phyloP scores from a whole-genome alignment of 2,888 invertebrate species.

The Chloroclysta siterata region DNA sequence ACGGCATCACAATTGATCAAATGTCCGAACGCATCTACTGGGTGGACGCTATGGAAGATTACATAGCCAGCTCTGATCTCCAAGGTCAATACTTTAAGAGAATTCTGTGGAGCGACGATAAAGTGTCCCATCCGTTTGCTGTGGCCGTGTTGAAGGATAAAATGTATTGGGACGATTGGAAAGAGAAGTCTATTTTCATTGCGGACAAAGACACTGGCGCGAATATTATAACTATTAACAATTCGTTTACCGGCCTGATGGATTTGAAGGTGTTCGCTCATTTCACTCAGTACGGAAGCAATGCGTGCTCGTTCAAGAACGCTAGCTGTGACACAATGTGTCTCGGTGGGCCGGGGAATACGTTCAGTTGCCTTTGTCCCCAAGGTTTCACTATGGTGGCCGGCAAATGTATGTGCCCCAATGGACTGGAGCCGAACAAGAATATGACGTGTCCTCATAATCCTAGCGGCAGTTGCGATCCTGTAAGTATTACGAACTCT shows the following conservation, averaged over 20 bases:
- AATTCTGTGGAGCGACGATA: slow-evolving; percentile 86
- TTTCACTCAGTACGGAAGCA: slow-evolving; percentile 89
- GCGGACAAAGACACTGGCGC: slow-evolving; percentile 91
- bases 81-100: slow-evolving; percentile 88
- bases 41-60: slow-evolving; percentile 94
- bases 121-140: slow-evolving; percentile 93
- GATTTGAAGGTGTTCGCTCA: slow-evolving; percentile 92
- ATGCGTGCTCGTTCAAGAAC: slow-evolving; percentile 87
- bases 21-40: slow-evolving; percentile 93
- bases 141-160: slow-evolving; percentile 93
- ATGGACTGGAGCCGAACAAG: slow-evolving; percentile 84
- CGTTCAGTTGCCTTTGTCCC: slow-evolving; percentile 91
- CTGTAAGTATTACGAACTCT: slow-evolving; percentile 62
- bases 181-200: slow-evolving; percentile 90
- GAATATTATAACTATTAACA: slow-evolving; percentile 85
- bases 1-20: slow-evolving; percentile 94
- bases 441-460: slow-evolving; percentile 90
- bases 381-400: slow-evolving; percentile 87
- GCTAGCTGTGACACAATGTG: slow-evolving; percentile 90
- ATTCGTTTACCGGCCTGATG: slow-evolving; percentile 90
- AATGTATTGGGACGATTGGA: slow-evolving; percentile 97
- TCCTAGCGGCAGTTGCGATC: slow-evolving; percentile 83
- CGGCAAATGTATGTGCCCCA: slow-evolving; percentile 91
- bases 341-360: slow-evolving; percentile 88
- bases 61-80: slow-evolving; percentile 91